Conservation (phyloP, 2,113 vertebrate species). For the Meriones unguiculatus region DNA sequence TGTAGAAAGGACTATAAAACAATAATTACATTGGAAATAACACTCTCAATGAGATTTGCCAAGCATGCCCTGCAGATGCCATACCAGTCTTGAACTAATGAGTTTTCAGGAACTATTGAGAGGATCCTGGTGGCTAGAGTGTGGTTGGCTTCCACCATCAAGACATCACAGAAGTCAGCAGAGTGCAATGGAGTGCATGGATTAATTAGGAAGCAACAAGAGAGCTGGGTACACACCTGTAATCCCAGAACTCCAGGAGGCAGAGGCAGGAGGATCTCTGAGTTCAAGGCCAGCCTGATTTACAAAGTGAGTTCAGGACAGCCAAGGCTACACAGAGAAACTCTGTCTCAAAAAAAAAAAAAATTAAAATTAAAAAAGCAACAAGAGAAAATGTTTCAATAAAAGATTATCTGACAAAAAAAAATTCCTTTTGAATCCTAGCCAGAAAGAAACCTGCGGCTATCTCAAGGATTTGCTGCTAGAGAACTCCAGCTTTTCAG, state of each 20-base stretch:
- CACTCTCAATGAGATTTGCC: neutral
- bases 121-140: neutral
- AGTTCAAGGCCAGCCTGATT: too few relatives aligned
- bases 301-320: too few relatives aligned
- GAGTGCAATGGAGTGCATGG: neutral
- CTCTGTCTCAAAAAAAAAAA: too few relatives aligned
- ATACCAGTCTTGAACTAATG: neutral
- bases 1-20: neutral
- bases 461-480: neutral
- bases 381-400: neutral
- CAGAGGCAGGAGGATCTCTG: too few relatives aligned
- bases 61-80: neutral
- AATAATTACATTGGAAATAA: neutral
- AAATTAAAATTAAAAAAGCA: too few relatives aligned
- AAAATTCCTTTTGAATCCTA: neutral
- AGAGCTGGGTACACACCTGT: too few relatives aligned
- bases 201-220: neutral
- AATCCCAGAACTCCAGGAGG: too few relatives aligned
- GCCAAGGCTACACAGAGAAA: too few relatives aligned
- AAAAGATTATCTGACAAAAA: neutral
- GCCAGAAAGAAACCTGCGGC: neutral
- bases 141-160: neutral
- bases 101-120: neutral
- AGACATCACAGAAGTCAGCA: neutral
- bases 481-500: neutral